Evolutionary conservation across 2,888 invertebrate genomes (phyloP).

Genomic region (Agrochola litura): DNA sequence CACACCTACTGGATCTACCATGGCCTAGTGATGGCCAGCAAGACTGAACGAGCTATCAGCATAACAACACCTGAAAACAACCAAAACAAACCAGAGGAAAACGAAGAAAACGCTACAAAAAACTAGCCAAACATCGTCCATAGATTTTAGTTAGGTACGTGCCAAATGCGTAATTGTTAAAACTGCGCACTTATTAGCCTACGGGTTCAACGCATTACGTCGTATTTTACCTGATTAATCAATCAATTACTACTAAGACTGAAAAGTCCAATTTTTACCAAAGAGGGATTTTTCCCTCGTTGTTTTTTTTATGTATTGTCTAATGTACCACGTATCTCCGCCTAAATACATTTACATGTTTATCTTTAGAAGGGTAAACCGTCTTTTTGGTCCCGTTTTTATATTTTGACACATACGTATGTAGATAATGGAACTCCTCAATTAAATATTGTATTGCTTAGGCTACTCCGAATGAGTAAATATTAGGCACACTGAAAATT

Average conservation of each 20-base stretch:
- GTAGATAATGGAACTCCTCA: neutral
- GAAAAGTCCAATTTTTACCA: slow-evolving; percentile 35
- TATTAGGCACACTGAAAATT: neutral
- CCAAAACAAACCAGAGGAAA: neutral
- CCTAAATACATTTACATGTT: slow-evolving; percentile 40
- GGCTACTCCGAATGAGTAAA: neutral
- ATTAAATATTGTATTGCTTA: neutral
- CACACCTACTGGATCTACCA: slow-evolving; percentile 53
- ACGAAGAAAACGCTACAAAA: neutral
- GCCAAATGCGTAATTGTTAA: slow-evolving; percentile 6
- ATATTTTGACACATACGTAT: neutral
- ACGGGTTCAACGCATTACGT: neutral
- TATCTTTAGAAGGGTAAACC: slow-evolving; percentile 14
- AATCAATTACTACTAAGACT: slow-evolving; percentile 30
- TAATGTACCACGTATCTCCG: slow-evolving; percentile 35
- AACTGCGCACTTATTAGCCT: slow-evolving; percentile 4
- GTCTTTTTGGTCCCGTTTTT: slow-evolving; percentile 19
- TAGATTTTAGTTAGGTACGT: slow-evolving; percentile 13
- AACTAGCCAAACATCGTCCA: slow-evolving; percentile 3
- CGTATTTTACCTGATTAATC: slow-evolving; percentile 2
- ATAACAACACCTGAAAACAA: neutral
- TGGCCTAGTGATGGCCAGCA: slow-evolving; percentile 47
- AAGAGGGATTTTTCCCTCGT: neutral
- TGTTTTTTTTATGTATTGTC: slow-evolving; percentile 5
- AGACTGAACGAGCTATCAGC: slow-evolving; percentile 36